Percentiles rank a stretch among this genome's conserved stretches.
phyloP scores from a whole-genome alignment of 2,113 vertebrate species.

The Forbesichthys papilliferus region DNA sequence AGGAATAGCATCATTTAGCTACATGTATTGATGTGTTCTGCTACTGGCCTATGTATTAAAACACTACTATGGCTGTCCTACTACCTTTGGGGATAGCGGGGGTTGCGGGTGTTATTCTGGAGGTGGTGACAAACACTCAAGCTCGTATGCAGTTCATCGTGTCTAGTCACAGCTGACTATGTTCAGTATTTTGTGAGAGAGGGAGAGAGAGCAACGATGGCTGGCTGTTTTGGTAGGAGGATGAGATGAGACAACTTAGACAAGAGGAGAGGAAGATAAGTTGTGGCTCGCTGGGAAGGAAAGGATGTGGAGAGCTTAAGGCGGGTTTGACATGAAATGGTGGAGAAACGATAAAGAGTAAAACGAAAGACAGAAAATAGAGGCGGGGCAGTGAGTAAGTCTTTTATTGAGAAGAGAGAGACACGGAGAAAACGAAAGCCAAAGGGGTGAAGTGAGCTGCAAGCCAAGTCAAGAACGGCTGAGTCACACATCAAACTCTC shows the following conservation, averaged over 20 bases:
- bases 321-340: no score
- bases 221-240: not conserved
- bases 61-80: no score
- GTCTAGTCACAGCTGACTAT: slow-evolving; percentile 23
- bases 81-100: no score
- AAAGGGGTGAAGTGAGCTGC: slow-evolving; percentile 31
- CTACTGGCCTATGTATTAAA: no score
- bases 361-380: not conserved
- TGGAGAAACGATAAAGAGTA: no score
- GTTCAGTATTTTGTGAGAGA: slow-evolving; percentile 37
- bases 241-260: not conserved
- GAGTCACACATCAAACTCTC: slow-evolving; percentile 48
- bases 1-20: no score
- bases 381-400: slow-evolving; percentile 24
- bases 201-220: slow-evolving; percentile 22
- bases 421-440: not conserved
- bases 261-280: not conserved
- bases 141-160: slow-evolving; percentile 22
- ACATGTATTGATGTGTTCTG: no score
- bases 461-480: slow-evolving; percentile 34
- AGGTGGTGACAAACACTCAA: not conserved
- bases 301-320: no score
- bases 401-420: not conserved
- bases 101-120: no score
- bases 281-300: no score